Base-by-base conservation (phyloP, 2,888 invertebrate genomes). In the Ethmia dodecea region DNA sequence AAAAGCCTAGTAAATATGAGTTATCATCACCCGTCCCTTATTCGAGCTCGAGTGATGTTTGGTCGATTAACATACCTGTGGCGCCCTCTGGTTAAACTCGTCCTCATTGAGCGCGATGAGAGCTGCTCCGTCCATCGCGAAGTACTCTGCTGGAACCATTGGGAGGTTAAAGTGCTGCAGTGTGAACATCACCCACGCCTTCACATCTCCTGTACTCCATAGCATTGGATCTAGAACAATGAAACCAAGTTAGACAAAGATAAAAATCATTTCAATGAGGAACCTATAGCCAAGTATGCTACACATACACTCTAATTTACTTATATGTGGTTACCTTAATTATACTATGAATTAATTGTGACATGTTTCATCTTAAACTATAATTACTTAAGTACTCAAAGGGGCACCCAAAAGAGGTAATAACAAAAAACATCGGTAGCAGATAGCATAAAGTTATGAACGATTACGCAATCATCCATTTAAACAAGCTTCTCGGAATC, bases 161-260 rank as follows among this genome's bases (percentile, higher is more conserved):
- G 93, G 91, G 47, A 94, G 78, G 52, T 92, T 90, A 72, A 93
- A 93, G 70, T 96, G 94, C 59, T 92, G 89, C 41, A 93, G 88
- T 53, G 95, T 96, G 91, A 94, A 96, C 69, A 93, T 90, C 40
- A 97, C 89, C 97, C 97, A 98, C 13, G 94, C 90, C 48, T 93
- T 92, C 30, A 96, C 96, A 68, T 97, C 94, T 40, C 91, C 89
- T 10, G 90, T 86, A 53, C 91, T 93, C 97, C 97, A 98, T 56
- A 91, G 90, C 65, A 91, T 89, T 45, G 97, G 97, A 89, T 97
- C 97, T 97, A 81, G 5, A 83, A 83, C 39, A 35, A 37, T 22
- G 9, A 22, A n/a, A n/a, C n/a, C n/a, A n/a, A n/a, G n/a, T n/a
- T n/a, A n/a, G n/a, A n/a, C n/a, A n/a, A n/a, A n/a, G n/a, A n/a